phyloP scores from a whole-genome alignment of 2,113 vertebrate genomes.

The Myotis lucifugus region DNA sequence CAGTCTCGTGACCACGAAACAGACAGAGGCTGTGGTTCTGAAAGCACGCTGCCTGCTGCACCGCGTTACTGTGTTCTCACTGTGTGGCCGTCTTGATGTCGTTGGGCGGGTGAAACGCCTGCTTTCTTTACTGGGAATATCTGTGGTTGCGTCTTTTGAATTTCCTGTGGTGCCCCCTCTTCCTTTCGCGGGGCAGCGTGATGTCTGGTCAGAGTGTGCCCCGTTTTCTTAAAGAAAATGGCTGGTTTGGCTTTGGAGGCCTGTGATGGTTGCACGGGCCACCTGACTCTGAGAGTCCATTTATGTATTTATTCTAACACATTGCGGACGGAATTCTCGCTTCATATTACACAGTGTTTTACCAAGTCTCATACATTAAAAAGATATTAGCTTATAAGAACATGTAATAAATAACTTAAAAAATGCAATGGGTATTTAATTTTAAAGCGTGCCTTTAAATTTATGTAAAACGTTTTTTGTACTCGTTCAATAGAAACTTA shows the following conservation, averaged over 20 bases:
- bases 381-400: too few relatives aligned
- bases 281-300: not conserved
- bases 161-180: not conserved
- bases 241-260: not conserved
- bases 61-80: conserved; percentile 50
- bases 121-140: not conserved
- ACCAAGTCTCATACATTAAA: too few relatives aligned
- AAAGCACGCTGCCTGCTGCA: conserved; percentile 64
- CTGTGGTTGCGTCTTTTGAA: not conserved
- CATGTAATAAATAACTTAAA: too few relatives aligned
- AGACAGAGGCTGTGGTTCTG: conserved; percentile 72
- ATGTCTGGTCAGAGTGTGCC: not conserved
- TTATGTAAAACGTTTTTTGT: too few relatives aligned
- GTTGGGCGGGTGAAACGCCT: not conserved
- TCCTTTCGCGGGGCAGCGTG: not conserved
- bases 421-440: too few relatives aligned
- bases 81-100: conserved; percentile 15
- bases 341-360: too few relatives aligned
- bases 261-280: not conserved
- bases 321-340: too few relatives aligned
- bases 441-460: too few relatives aligned
- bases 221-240: conserved; percentile 56
- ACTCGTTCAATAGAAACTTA: too few relatives aligned
- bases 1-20: conserved; percentile 52
- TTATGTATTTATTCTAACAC: not conserved